Evolutionary conservation across 2,797 vertebrate species (phyloP).

Genomic region (Myotis findleyi): DNA sequence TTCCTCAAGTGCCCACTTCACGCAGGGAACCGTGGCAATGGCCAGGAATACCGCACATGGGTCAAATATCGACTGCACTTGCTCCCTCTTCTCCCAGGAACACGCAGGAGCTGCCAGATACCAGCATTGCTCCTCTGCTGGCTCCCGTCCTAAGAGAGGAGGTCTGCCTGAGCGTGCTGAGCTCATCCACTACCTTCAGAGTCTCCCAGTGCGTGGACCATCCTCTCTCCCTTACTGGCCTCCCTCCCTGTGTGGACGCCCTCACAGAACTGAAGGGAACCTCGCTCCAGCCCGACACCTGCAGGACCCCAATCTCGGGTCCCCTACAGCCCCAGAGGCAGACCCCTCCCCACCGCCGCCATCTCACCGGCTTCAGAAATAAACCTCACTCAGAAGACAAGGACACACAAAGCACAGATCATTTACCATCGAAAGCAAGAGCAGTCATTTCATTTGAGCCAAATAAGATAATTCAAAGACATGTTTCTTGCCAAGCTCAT

Average conservation of each 20-base stretch:
- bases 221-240: not conserved
- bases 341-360: not conserved
- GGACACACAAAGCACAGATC: not conserved
- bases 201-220: rapidly evolving
- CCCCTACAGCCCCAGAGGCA: not conserved
- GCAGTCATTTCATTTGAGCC: not conserved
- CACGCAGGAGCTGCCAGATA: too few species aligned
- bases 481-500: not conserved
- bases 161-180: not conserved
- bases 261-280: not conserved
- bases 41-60: not conserved
- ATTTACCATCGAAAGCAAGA: not conserved
- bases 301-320: not conserved
- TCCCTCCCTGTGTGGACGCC: not conserved
- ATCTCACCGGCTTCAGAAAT: not conserved
- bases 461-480: not conserved
- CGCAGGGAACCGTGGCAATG: not conserved
- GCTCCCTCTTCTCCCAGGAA: not conserved
- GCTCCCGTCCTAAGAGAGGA: not conserved
- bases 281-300: not conserved
- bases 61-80: not conserved
- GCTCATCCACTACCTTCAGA: not conserved
- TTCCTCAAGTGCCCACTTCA: not conserved
- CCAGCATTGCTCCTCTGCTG: not conserved
- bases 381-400: constrained; percentile 15